These are phyloP conservation scores for Sebastes paucispinis DNA, from an alignment of 2,797 vertebrate species.

Conservation along the genomic window DNA sequence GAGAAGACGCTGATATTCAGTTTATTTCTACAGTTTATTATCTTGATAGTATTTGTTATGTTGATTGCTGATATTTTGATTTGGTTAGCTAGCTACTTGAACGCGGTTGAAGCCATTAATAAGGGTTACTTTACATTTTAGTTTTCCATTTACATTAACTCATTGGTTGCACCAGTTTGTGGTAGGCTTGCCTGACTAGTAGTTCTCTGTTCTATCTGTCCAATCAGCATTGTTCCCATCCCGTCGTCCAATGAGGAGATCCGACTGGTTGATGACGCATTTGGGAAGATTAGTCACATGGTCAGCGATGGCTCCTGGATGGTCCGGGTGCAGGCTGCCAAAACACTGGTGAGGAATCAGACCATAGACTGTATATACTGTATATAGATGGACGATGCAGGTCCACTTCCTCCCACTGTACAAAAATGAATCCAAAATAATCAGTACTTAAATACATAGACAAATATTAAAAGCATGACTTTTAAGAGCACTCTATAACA, in stretches of 20 bases:
- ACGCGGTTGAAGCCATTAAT: neutral
- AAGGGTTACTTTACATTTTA: neutral
- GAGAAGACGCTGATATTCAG: neutral
- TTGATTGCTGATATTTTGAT: neutral
- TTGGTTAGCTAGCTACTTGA: neutral
- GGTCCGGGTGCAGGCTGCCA: constrained; percentile 94
- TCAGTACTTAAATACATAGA: too few relatives aligned
- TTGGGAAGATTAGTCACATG: constrained; percentile 99
- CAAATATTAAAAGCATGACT: neutral
- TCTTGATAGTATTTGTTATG: neutral
- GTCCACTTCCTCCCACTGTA: neutral
- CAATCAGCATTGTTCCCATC: constrained; percentile 93
- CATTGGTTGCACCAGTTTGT: neutral
- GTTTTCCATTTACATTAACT: neutral
- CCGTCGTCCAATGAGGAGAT: constrained; percentile 98
- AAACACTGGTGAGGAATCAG: constrained; percentile 88
- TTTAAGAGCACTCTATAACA: too few relatives aligned
- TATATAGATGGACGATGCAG: neutral
- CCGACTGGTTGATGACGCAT: constrained; percentile 94
- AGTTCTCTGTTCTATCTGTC: neutral
- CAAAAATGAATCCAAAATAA: too few relatives aligned
- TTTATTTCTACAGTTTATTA: too few relatives aligned
- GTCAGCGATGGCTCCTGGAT: constrained; percentile 97
- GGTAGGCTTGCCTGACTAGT: neutral
- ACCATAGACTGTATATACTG: neutral